Evolutionary conservation across 2,797 vertebrate genomes (phyloP).

Genomic region (Pristis pectinata): DNA sequence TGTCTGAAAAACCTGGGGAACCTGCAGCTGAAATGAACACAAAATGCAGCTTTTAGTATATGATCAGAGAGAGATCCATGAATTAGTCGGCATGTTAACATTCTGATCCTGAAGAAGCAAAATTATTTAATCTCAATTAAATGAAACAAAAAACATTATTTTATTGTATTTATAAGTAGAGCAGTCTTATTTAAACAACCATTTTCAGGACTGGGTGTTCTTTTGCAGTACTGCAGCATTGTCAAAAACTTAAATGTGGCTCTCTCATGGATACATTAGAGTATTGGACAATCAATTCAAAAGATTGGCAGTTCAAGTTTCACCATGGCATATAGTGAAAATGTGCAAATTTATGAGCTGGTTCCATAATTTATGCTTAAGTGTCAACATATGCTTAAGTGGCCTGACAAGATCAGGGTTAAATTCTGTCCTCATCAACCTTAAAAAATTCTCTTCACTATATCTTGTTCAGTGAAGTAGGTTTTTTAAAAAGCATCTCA

Average conservation of each 20-base stretch:
- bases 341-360: not conserved
- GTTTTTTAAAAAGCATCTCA: not conserved
- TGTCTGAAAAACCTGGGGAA: constrained; percentile 51
- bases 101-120: not conserved
- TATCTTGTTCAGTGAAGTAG: too few species aligned
- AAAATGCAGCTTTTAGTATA: not conserved
- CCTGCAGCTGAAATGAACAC: not conserved
- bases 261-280: not conserved
- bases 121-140: not conserved
- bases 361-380: not conserved
- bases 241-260: not conserved
- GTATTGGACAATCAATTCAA: not conserved
- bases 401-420: too few species aligned
- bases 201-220: not conserved
- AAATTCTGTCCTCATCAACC: too few species aligned
- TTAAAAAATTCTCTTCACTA: too few species aligned
- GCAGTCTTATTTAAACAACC: not conserved
- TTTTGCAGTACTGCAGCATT: not conserved
- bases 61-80: not conserved
- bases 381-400: too few species aligned
- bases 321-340: not conserved
- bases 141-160: not conserved
- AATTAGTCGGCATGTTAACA: not conserved
- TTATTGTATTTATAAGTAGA: not conserved
- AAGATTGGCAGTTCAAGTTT: not conserved